Evolutionary conservation across 2,113 vertebrate genomes (phyloP).

Genomic region (Microcebus tavaratra): DNA sequence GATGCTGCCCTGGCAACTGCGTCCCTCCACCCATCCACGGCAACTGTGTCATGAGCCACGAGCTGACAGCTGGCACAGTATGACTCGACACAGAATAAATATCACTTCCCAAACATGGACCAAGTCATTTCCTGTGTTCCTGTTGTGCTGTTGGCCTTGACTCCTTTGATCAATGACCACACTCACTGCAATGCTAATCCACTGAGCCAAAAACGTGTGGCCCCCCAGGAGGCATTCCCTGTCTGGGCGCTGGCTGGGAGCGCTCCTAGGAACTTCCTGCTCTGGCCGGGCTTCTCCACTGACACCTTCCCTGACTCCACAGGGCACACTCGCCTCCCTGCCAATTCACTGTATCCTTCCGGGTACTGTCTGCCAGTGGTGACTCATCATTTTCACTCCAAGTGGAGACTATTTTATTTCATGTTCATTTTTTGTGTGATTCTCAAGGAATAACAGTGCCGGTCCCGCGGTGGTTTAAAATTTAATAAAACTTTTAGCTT

Average conservation of each 20-base stretch:
- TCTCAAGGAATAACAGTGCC: neutral
- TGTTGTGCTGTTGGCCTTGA: neutral
- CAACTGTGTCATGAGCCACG: neutral
- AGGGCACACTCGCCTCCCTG: no score
- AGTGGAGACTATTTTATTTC: neutral
- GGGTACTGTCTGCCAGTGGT: neutral
- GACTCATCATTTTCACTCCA: neutral
- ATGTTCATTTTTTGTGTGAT: neutral
- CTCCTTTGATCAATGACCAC: neutral
- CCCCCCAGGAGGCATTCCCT: neutral
- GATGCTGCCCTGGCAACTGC: neutral
- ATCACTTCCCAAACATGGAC: neutral
- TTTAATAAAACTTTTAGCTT: neutral
- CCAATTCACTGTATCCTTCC: neutral
- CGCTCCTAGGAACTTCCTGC: neutral
- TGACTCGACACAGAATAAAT: neutral
- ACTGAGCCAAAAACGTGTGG: fast-evolving
- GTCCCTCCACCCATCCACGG: neutral
- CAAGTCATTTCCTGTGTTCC: neutral
- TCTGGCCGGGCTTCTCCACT: neutral
- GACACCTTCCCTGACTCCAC: neutral
- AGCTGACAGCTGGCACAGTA: neutral
- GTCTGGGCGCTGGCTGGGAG: neutral
- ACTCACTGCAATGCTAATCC: neutral
- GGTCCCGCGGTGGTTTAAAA: neutral